Base-by-base conservation (phyloP, 2,888 invertebrate species). In the Sturmia bella region DNA sequence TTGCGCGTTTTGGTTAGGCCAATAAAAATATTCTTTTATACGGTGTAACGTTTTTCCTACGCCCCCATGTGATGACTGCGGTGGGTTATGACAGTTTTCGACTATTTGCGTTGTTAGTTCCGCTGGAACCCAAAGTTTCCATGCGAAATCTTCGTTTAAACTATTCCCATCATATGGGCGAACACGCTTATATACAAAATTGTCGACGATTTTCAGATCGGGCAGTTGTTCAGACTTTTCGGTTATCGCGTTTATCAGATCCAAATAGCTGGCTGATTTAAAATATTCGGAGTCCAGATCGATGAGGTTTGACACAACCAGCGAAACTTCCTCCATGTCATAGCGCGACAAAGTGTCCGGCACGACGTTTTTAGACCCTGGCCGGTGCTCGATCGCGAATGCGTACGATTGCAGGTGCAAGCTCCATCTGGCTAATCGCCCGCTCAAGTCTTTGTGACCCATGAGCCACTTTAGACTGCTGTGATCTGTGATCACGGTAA, bases 1-100 rank as follows among this genome's bases (percentile, higher is more conserved):
- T 6, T 48, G 72, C 41, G 59, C 37, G 73, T 13, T 59, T n/a
- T n/a, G n/a, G n/a, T n/a, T n/a, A n/a, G n/a, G n/a, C n/a, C n/a
- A n/a, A n/a, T n/a, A n/a, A n/a, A 59, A 68, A 15, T 57, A 66
- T 3, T 72, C 66, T 43, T 59, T 66, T 12, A 73, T n/a, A 12
- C 61, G 19, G 2, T 19, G 12, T 6, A 69, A 9, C 5, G 72
- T 78, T 57, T 69, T 64, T 0, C 59, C 43, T 21, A 70, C 24
- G 1, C 77, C 77, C 9, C 70, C 69, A 19, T 77, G 70, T 6
- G 56, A 45, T 1, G 39, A 32, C 39, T 66, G 27, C 9, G 73
- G 54, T 21, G 78, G 45, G 7, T 66, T 52, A 45, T 79, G 68
- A 2, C 37, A 43, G 9, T 64, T 64, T 1, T 24, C 21, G 2